Evolutionary conservation across 2,797 vertebrate species (phyloP).

Genomic region (Hemibagrus guttatus): DNA sequence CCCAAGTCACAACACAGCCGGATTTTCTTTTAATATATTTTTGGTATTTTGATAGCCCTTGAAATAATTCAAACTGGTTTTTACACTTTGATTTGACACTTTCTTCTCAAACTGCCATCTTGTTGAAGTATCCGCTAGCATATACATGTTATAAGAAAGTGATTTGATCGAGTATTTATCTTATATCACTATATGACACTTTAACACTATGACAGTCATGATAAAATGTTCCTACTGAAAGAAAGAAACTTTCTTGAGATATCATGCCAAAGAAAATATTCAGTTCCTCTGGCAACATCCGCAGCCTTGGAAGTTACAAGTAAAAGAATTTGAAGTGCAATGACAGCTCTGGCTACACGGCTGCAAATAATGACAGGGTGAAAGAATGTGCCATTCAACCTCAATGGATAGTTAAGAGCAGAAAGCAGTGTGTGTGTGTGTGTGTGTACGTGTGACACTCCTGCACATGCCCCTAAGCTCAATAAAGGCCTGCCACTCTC

Average conservation of each 20-base stretch:
- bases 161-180: not conserved
- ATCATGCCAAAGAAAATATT: conserved; percentile 3
- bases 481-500: conserved; percentile 46
- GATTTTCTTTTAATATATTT: not conserved
- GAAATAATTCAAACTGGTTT: not conserved
- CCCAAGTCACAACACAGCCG: not conserved
- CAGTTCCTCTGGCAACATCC: not conserved
- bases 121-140: not conserved
- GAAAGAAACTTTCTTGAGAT: not conserved
- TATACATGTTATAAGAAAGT: not conserved
- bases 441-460: conserved; percentile 22
- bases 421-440: conserved; percentile 15
- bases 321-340: conserved; percentile 17
- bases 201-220: not conserved
- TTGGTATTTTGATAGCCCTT: not conserved
- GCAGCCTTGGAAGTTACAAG: conserved; percentile 18
- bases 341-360: conserved; percentile 27
- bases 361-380: conserved; percentile 45
- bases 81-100: not conserved
- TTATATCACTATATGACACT: not conserved
- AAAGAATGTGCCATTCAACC: conserved; percentile 45
- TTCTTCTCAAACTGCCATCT: not conserved
- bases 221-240: conserved; percentile 6
- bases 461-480: conserved; percentile 34
- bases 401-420: conserved; percentile 41